Conservation (phyloP, 2,113 vertebrate species). For the Mastomys natalensis region DNA sequence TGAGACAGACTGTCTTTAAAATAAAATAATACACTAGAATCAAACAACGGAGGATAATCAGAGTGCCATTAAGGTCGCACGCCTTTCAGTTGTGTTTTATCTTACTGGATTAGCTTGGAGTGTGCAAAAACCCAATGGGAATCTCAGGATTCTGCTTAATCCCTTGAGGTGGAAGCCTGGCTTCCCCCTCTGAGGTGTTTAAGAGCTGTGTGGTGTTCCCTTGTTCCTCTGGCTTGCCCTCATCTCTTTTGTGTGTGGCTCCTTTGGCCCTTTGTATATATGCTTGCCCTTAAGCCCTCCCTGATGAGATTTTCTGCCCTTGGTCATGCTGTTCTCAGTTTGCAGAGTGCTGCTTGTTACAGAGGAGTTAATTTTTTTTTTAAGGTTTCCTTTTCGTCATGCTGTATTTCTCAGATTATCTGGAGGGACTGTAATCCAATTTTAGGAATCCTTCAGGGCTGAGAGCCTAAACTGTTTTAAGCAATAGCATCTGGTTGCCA, state of each 20-base stretch:
- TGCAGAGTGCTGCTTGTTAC: conserved; percentile 24
- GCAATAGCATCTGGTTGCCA: conserved; percentile 78
- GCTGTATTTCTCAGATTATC: conserved; percentile 64
- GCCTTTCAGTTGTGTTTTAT: background rate
- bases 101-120: background rate
- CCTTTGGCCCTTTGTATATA: conserved; percentile 14
- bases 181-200: background rate
- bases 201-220: background rate
- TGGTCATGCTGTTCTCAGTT: conserved; percentile 55
- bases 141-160: background rate
- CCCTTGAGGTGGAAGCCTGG: background rate
- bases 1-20: background rate
- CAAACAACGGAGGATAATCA: background rate
- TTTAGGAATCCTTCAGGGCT: conserved; percentile 78
- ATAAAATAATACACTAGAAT: background rate
- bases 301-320: conserved; percentile 75
- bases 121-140: background rate
- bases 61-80: background rate
- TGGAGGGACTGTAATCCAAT: conserved; percentile 79
- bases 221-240: conserved; percentile 35
- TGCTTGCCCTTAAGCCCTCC: conserved; percentile 40
- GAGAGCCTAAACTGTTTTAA: conserved; percentile 82
- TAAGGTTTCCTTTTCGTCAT: conserved; percentile 76
- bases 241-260: background rate
- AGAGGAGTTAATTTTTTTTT: conserved; percentile 57